Evolutionary conservation across 2,113 vertebrate genomes (phyloP), one percentile per base, ranked within the genome.

Genomic region (Lycaon pictus): DNA sequence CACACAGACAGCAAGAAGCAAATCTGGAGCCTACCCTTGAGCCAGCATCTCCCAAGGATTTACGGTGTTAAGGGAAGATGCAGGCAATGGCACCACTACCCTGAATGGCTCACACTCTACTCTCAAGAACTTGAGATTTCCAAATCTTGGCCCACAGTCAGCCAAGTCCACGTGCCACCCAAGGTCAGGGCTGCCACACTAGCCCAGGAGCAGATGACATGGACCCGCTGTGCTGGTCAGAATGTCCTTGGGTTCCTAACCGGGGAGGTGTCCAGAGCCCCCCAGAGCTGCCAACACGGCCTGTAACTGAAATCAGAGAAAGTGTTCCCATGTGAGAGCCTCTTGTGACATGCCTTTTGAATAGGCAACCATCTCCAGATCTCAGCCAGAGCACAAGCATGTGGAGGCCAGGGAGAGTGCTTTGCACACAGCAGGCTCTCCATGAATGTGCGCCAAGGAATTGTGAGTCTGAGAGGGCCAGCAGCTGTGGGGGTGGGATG

Each of bases 1-100:
- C 95, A 97, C 56, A 92, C 0, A 48, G 55, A 65, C 53, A 95
- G 72, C 71, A 60, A 67, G 76, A 60, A 69, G n/a, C 62, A 93
- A 69, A 89, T 84, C 12, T 67, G 35, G 77, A 85, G 48, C n/a
- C 13, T 95, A 62, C 32, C 85, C 63, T 91, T 60, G 32, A 77
- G 81, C 43, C 69, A 65, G 17, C 48, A 79, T n/a, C 32, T 83
- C 10, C 20, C 12, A 11, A 32, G 35, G 29, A 84, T 65, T 35
- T 60, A 71, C 3, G 0, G 19, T 1, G 10, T 15, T 22, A 7
- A n/a, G 13, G 53, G 62, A 29, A 67, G 65, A 62, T 3, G 37
- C 1, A 3, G 2, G 7, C 9, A 27, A 27, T 5, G 35, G 0
- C 4, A 17, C n/a, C 72, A 51, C 35, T 0, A 7, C 13, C 25